Base-by-base conservation (phyloP, 2,113 vertebrate genomes). In the Gnathonemus longibarbis region DNA sequence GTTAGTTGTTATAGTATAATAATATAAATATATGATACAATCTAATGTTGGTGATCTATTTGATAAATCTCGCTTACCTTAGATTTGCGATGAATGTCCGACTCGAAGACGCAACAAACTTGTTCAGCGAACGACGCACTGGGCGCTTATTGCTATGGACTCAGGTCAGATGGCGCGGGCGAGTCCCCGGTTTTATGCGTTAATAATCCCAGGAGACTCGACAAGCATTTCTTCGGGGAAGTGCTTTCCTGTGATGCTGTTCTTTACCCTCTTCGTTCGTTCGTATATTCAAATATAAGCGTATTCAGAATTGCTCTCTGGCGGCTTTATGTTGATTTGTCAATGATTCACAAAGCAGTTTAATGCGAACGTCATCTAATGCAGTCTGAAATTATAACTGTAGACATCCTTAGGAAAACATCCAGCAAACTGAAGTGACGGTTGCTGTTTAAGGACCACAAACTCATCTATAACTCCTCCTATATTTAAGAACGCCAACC, bases 401-500 rank as follows among this genome's bases (percentile, higher is more conserved):
- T 31, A 70, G 62, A 70, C 27, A 70, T 70, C 62, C 62, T 13
- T 15, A 80, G 0, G 35, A 6, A 42, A 42, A 80, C 8, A 45
- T 24, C 31, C 56, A 35, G 13, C 56, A 19, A 87, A 49, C n/a
- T 49, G 35, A 35, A 86, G 83, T 77, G 56, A 85, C 45, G 66
- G 15, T 49, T 70, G 19, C 53, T 66, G 52, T 50, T 66, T 87
- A 90, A 74, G 24, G 84, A 46, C 39, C 48, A 39, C n/a, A 35
- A 9, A 87, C 27, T 49, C 15, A 27, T 48, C 56, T 70, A 19
- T 48, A 53, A 87, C 84, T 87, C 84, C 89, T 70, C 84, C 90
- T 89, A 35, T 66, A 56, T 46, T 48, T 46, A 53, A 42, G 15
- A 58, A 85, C 88, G 74, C 8, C 88, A 91, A 88, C 48, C 88